Percentiles rank a stretch among this genome's conserved stretches.
These are phyloP conservation scores for Argyresthia goedartella DNA, from an alignment of 2,888 invertebrate species.

Conservation along the genomic window DNA sequence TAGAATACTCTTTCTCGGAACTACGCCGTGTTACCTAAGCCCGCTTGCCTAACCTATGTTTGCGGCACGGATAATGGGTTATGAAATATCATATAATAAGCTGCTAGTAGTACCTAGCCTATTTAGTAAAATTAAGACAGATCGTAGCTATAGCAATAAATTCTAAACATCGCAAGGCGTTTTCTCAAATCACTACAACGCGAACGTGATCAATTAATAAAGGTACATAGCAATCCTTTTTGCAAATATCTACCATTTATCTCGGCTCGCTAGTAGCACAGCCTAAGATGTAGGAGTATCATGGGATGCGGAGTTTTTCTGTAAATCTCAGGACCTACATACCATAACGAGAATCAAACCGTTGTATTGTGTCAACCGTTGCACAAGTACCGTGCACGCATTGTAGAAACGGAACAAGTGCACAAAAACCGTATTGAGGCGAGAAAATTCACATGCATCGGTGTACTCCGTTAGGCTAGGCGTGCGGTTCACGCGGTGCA, in stretches of 20 bases:
- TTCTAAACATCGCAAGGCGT: too few species aligned
- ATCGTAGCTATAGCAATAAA: too few species aligned
- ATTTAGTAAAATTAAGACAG: too few species aligned
- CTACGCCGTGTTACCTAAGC: conserved; percentile 53
- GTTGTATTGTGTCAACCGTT: conserved; percentile 25
- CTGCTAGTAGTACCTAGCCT: too few species aligned
- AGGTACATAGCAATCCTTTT: too few species aligned
- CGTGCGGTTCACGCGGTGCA: conserved; percentile 42
- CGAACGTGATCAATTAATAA: too few species aligned
- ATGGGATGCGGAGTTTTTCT: background rate
- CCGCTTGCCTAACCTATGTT: conserved; percentile 38
- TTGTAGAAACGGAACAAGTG: conserved; percentile 46
- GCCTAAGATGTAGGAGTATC: background rate
- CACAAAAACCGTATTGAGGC: conserved; percentile 60
- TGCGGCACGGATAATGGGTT: conserved; percentile 19
- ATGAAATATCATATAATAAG: conserved; percentile 30
- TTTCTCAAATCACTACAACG: too few species aligned
- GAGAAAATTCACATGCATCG: conserved; percentile 63
- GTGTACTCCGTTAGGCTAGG: conserved; percentile 56
- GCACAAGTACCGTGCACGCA: conserved; percentile 38
- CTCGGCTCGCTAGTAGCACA: too few species aligned
- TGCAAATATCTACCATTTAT: too few species aligned
- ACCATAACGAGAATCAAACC: background rate
- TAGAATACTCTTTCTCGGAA: conserved; percentile 43
- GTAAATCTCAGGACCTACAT: background rate